phyloP scores from a whole-genome alignment of 2,888 invertebrate species.

The Deilephila elpenor region DNA sequence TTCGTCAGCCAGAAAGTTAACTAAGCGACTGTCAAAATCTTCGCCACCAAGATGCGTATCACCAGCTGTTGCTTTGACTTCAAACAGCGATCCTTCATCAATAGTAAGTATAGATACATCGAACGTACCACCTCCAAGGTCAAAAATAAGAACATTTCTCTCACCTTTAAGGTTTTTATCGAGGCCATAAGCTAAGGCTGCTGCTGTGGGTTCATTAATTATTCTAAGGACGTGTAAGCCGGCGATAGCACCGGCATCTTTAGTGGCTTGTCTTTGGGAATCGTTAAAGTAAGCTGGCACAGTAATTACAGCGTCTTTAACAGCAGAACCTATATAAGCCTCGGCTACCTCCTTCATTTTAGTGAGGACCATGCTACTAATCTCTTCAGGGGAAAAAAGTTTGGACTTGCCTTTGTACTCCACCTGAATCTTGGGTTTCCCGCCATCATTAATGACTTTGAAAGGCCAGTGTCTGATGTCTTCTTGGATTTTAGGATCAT shows the following conservation, averaged over 20 bases:
- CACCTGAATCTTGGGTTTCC: conserved; percentile 88
- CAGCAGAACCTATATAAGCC: conserved; percentile 87
- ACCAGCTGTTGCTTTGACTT: conserved; percentile 93
- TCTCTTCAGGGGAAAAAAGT: conserved; percentile 88
- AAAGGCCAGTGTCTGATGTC: conserved; percentile 95
- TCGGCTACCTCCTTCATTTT: conserved; percentile 87
- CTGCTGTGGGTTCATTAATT: conserved; percentile 92
- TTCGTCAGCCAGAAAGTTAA: conserved; percentile 87
- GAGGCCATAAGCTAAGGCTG: conserved; percentile 89
- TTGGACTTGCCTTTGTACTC: conserved; percentile 86
- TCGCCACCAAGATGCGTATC: conserved; percentile 95
- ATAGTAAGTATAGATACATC: conserved; percentile 93
- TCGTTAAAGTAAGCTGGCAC: conserved; percentile 93
- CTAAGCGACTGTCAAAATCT: conserved; percentile 87
- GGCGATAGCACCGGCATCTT: conserved; percentile 91
- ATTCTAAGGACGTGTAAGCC: conserved; percentile 92
- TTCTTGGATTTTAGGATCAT: conserved; percentile 89
- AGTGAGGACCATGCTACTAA: conserved; percentile 87
- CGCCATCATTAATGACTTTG: conserved; percentile 86
- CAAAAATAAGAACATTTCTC: conserved; percentile 86
- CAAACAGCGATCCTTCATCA: conserved; percentile 90
- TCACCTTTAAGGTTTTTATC: conserved; percentile 87
- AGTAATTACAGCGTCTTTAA: conserved; percentile 90
- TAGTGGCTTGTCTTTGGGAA: conserved; percentile 90
- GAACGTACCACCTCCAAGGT: conserved; percentile 88